These are phyloP conservation scores for Plestiodon gilberti DNA, from an alignment of 2,113 vertebrate genomes.

Conservation along the genomic window DNA sequence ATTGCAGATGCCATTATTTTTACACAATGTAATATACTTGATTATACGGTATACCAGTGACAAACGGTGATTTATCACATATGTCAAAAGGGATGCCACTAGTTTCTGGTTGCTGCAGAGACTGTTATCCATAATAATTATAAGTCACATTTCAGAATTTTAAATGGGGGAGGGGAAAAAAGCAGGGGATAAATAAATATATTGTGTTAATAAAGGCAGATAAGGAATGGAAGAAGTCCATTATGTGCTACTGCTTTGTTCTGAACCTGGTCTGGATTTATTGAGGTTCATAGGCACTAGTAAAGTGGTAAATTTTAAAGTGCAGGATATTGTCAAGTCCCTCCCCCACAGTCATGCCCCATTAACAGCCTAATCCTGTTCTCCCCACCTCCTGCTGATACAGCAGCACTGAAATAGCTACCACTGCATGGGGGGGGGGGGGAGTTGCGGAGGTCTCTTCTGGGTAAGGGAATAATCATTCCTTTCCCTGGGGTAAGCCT, in stretches of 20 bases:
- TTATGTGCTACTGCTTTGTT: background rate
- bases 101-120: background rate
- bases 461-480: too few species aligned
- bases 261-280: background rate
- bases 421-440: too few species aligned
- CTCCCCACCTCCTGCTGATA: too few species aligned
- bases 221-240: background rate
- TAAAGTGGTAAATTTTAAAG: too few species aligned
- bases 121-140: constrained; percentile 3
- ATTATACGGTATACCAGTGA: constrained; percentile 47
- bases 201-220: too few species aligned
- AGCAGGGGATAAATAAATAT: background rate
- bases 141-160: background rate
- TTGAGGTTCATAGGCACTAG: background rate
- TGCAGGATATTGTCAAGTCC: too few species aligned
- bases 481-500: too few species aligned
- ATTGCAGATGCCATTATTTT: constrained; percentile 36
- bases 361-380: too few species aligned
- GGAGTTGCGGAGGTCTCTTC: too few species aligned
- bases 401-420: too few species aligned
- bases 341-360: background rate
- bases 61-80: background rate
- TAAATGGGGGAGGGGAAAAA: background rate
- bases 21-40: constrained; percentile 46
- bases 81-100: background rate